These are phyloP conservation scores for Arenaria interpres DNA, from an alignment of 2,113 vertebrate species.

Conservation along the genomic window DNA sequence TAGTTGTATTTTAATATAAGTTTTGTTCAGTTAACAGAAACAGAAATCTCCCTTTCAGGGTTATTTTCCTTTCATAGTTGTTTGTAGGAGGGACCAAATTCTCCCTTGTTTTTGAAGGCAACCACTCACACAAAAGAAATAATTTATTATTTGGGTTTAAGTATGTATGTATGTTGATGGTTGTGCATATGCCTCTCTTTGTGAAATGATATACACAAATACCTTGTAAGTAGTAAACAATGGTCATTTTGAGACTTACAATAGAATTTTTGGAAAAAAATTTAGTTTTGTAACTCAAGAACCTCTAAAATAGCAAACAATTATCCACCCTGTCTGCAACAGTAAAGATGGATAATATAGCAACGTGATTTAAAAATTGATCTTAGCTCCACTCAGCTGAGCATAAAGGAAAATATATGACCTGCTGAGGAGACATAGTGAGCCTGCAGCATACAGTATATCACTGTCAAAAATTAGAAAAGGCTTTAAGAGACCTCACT, in stretches of 20 bases:
- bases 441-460: conserved; percentile 34
- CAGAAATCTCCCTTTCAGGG: background rate
- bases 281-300: background rate
- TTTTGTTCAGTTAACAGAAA: conserved; percentile 7
- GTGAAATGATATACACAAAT: background rate
- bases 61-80: background rate
- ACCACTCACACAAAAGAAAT: background rate
- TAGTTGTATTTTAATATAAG: background rate
- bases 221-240: background rate
- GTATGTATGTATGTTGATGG: background rate
- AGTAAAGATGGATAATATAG: conserved; percentile 60
- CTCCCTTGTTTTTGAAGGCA: background rate
- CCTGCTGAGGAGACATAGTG: conserved; percentile 42
- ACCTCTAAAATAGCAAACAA: conserved; percentile 52
- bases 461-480: conserved; percentile 59
- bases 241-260: conserved; percentile 10
- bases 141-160: background rate
- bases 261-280: background rate
- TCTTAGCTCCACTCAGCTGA: conserved; percentile 58
- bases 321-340: conserved; percentile 38
- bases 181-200: background rate
- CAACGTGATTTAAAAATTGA: conserved; percentile 66
- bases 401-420: conserved; percentile 71
- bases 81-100: background rate
- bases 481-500: conserved; percentile 33